Evolutionary conservation across 1,140 invertebrate genomes (phyloP).

Genomic region (Drosophila mojavensis): DNA sequence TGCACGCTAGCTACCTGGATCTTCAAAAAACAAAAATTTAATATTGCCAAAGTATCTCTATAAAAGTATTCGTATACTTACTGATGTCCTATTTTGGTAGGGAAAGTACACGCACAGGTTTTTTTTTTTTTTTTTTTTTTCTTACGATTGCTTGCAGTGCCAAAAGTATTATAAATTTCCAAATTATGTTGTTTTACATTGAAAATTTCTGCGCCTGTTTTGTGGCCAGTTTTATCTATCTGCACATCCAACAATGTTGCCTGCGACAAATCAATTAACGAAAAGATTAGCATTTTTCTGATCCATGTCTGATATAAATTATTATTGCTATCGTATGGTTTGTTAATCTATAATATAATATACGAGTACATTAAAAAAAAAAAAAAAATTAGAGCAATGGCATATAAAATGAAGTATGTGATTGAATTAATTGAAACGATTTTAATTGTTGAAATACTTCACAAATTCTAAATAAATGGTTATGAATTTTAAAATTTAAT

Average conservation of each 20-base stretch:
- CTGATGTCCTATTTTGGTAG: background rate
- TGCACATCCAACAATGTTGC: conserved; percentile 1
- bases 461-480: conserved; percentile 36
- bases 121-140: background rate
- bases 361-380: background rate
- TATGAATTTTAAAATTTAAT: conserved; percentile 18
- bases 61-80: conserved; percentile 8
- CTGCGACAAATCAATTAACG: background rate
- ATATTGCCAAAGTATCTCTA: conserved; percentile 10
- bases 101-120: background rate
- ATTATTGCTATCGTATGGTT: background rate
- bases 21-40: background rate
- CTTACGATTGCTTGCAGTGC: too few species aligned
- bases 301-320: conserved; percentile 12
- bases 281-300: conserved; percentile 1
- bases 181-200: background rate
- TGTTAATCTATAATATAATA: conserved; percentile 15
- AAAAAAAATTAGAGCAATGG: conserved; percentile 11
- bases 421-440: conserved; percentile 8
- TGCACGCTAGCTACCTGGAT: conserved; percentile 18
- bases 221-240: background rate
- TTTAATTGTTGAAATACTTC: conserved; percentile 33
- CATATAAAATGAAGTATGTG: conserved; percentile 4
- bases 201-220: background rate
- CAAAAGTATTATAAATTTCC: background rate